A percentile compares a stretch with the other conserved stretches of the same genome.
phyloP scores from a whole-genome alignment of 2,888 invertebrate species.

The Macroteleia sp. region DNA sequence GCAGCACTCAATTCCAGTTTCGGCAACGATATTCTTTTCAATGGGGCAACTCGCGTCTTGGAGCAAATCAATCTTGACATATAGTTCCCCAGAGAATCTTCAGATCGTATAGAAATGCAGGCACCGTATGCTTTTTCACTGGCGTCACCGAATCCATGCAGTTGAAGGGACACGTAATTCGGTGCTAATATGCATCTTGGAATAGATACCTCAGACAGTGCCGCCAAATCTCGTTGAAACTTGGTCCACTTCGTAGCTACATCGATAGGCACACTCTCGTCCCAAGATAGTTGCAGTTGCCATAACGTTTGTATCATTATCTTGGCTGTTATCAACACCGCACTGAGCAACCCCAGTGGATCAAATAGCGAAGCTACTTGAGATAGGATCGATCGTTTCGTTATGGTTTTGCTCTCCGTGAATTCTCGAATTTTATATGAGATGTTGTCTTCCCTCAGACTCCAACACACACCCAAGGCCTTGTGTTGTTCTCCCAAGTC shows the following conservation, averaged over 20 bases:
- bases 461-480: conserved; percentile 46
- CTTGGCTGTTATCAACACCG: conserved; percentile 39
- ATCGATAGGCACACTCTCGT: conserved; percentile 11
- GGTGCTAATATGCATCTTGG: not conserved
- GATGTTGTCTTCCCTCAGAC: conserved; percentile 25
- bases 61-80: conserved; percentile 14
- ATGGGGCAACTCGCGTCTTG: conserved; percentile 48
- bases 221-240: not conserved
- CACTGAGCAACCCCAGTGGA: conserved; percentile 48
- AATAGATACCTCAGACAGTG: not conserved
- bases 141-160: conserved; percentile 10
- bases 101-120: conserved; percentile 4
- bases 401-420: too few species aligned
- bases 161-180: too few species aligned
- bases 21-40: conserved; percentile 43
- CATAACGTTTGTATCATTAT: conserved; percentile 43
- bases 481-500: conserved; percentile 20
- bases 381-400: conserved; percentile 47
- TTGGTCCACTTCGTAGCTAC: not conserved
- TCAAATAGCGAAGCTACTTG: conserved; percentile 45
- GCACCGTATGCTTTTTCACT: conserved; percentile 16
- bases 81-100: not conserved
- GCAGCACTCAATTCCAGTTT: conserved; percentile 57
- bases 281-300: conserved; percentile 13
- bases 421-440: not conserved